Conservation (phyloP, 2,888 invertebrate species). For the Andrena chrysosceles region DNA sequence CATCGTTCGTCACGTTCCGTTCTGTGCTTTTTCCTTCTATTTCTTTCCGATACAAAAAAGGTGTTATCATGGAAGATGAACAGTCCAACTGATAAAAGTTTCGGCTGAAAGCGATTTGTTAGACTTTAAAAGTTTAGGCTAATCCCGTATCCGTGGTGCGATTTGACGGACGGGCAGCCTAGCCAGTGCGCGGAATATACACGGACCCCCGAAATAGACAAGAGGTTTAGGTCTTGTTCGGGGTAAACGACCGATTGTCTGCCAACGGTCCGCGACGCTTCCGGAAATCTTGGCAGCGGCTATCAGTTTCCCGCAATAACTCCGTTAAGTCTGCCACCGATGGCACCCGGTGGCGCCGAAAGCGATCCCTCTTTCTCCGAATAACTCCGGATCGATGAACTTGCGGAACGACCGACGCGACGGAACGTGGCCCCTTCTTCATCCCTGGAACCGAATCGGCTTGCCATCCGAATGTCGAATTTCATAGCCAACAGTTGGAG, state of each 20-base stretch:
- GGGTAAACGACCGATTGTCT: conserved; percentile 73
- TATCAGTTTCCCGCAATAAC: conserved; percentile 60
- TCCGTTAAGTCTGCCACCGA: conserved; percentile 47
- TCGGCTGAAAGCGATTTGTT: conserved; percentile 14
- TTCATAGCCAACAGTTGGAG: no score
- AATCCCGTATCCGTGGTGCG: conserved; percentile 20
- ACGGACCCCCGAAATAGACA: conserved; percentile 61
- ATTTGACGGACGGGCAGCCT: conserved; percentile 30
- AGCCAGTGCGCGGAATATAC: background rate
- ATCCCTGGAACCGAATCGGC: background rate
- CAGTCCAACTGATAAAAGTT: conserved; percentile 16
- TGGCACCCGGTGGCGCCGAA: conserved; percentile 37
- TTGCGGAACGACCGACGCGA: conserved; percentile 24
- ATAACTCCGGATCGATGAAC: conserved; percentile 45
- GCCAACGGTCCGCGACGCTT: conserved; percentile 56
- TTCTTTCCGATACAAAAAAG: background rate
- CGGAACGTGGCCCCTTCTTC: background rate
- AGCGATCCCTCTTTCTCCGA: conserved; percentile 28
- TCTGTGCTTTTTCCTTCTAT: background rate
- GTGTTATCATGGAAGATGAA: background rate
- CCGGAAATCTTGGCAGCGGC: conserved; percentile 69
- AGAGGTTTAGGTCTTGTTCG: conserved; percentile 61
- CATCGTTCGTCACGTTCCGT: no score
- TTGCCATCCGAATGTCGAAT: background rate
- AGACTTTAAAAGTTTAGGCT: conserved; percentile 3